A percentile compares a stretch with the other conserved stretches of the same genome.
phyloP scores from a whole-genome alignment of 1,140 invertebrate species.

The Oscheius sp. region DNA sequence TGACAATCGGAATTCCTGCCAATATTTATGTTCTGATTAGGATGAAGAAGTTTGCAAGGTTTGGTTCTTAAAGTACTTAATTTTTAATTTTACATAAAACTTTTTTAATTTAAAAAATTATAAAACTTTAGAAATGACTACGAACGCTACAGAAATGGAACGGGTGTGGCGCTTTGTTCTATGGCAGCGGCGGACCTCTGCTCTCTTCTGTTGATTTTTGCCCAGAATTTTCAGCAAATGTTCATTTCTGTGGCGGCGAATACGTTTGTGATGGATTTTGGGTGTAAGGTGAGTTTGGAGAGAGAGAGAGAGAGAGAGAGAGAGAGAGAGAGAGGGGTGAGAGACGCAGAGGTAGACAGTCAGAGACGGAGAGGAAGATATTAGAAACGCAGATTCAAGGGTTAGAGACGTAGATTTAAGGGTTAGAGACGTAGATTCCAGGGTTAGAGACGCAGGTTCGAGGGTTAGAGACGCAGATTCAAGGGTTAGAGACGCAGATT shows the following conservation, averaged over 20 bases:
- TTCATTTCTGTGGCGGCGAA: not conserved
- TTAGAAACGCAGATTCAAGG: too few species aligned
- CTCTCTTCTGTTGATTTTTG: conserved; percentile 39
- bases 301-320: too few species aligned
- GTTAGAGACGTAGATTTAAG: too few species aligned
- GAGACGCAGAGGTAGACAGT: too few species aligned
- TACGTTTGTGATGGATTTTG: not conserved
- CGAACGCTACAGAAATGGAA: conserved; percentile 39
- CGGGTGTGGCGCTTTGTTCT: conserved; percentile 41
- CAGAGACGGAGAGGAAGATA: too few species aligned
- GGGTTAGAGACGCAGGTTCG: too few species aligned
- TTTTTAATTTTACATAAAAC: not conserved
- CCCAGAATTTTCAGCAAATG: conserved; percentile 42
- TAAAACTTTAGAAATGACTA: conserved; percentile 25
- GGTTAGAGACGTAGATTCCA: too few species aligned
- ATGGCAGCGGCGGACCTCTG: conserved; percentile 49
- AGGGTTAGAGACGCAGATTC: too few species aligned
- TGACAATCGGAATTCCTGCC: conserved; percentile 23
- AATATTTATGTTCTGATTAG: conserved; percentile 33
- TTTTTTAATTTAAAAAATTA: conserved; percentile 15
- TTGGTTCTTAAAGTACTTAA: conserved; percentile 20
- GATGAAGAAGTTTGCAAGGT: too few species aligned
- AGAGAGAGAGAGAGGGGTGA: too few species aligned
- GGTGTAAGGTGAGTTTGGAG: conserved; percentile 1
- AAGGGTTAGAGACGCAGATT: too few species aligned